Base-by-base conservation (phyloP, 1,140 invertebrate species). In the Hypsibius dujardini region DNA sequence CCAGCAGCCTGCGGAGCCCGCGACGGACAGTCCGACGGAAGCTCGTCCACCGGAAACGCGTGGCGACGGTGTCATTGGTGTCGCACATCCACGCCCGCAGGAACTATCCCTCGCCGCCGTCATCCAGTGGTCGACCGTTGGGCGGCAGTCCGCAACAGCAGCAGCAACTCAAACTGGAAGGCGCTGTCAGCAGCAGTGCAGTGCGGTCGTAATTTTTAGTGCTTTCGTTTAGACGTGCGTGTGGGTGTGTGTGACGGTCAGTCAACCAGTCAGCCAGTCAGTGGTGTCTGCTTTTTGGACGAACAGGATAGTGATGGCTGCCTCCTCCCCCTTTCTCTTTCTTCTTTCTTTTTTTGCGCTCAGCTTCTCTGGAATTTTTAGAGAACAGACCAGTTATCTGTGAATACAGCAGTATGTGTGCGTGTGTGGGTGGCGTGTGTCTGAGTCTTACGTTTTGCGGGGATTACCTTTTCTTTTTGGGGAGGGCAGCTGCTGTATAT, bases 261-360 rank as follows among this genome's bases (percentile, higher is more conserved):
- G n/a, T n/a, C n/a, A n/a, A n/a, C n/a, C n/a, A n/a, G n/a, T n/a
- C n/a, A n/a, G n/a, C n/a, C n/a, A n/a, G n/a, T n/a, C n/a, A n/a
- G n/a, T n/a, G n/a, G n/a, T n/a, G n/a, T n/a, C n/a, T n/a, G n/a
- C n/a, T n/a, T n/a, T n/a, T n/a, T n/a, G n/a, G n/a, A n/a, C n/a
- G n/a, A n/a, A n/a, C n/a, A n/a, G n/a, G n/a, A n/a, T n/a, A n/a
- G n/a, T n/a, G 50, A n/a, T 56, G 7, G 50, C 7, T 56, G 50
- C n/a, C 50, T 56, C 50, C 50, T n/a, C 7, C n/a, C 50, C n/a
- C 50, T 56, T n/a, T 56, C n/a, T 56, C 50, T 56, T 56, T 56
- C 50, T 56, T 56, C n/a, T 56, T 56, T n/a, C n/a, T n/a, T 56
- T 56, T 56, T 56, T 56, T 56, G 50, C 50, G 50, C 50, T 56